phyloP scores from a whole-genome alignment of 1,140 invertebrate genomes.

The Belonocnema kinseyi region DNA sequence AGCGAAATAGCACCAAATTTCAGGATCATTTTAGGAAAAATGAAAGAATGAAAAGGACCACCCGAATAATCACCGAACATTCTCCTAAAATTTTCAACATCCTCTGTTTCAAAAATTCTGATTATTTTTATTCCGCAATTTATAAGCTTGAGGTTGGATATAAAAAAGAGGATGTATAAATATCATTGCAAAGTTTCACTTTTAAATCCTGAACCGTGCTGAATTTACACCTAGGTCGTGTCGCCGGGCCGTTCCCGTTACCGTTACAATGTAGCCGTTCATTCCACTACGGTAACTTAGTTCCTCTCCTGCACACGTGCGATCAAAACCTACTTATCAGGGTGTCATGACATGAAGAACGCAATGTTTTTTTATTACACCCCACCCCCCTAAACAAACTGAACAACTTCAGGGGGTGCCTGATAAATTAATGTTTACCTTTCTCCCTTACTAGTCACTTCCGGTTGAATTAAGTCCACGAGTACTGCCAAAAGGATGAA shows the following conservation, averaged over 20 bases:
- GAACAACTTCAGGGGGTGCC: neutral
- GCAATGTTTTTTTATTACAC: conserved; percentile 33
- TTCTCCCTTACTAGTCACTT: neutral
- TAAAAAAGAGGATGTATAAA: conserved; percentile 31
- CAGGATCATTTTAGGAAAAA: too few relatives aligned
- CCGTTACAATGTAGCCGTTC: conserved; percentile 59
- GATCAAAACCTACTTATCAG: conserved; percentile 36
- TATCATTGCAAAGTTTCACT: conserved; percentile 71
- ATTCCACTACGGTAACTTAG: conserved; percentile 64
- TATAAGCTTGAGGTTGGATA: too few relatives aligned
- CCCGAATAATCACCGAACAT: too few relatives aligned
- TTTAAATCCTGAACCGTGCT: conserved; percentile 70
- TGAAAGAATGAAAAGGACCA: too few relatives aligned
- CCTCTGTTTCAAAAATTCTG: too few relatives aligned
- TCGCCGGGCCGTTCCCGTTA: conserved; percentile 66
- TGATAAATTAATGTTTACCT: too few relatives aligned
- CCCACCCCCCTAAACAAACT: neutral
- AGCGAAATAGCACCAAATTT: too few relatives aligned
- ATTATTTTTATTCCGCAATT: too few relatives aligned
- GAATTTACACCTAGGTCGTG: conserved; percentile 63
- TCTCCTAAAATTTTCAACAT: too few relatives aligned
- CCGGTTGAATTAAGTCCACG: neutral
- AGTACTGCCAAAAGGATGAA: neutral
- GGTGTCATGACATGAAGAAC: conserved; percentile 39
- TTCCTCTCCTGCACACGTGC: conserved; percentile 44